Base-by-base conservation (phyloP, 1,140 invertebrate species). In the Frieseomelitta varia region DNA sequence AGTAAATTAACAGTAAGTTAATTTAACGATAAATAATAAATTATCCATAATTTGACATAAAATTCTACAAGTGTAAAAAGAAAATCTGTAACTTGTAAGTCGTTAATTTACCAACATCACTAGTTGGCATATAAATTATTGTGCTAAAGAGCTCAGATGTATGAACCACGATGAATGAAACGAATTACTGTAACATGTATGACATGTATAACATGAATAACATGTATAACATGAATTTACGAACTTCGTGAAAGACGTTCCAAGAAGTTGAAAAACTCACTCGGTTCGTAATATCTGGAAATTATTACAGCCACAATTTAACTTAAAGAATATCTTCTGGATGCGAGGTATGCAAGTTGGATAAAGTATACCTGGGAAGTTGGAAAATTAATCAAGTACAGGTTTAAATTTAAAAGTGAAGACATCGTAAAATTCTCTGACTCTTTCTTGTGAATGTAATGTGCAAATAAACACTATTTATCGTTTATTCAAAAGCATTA, bases 301-400 rank as follows among this genome's bases (percentile, higher is more conserved):
- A 34, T 34, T 39, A 55, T 79, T 79, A 79, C 53, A 79, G 17
- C 53, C 51, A 17, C 78, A 69, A 79, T 79, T 79, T 71, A 79
- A 79, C 78, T 79, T 79, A 79, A 67, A 47, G 51, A 55, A 68
- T 65, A 79, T 79, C 30, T 55, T n/a, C 65, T 51, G 30, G 63
- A 19, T 68, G 21, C 51, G 53, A 69, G 63, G 51, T 19, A 61
- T 17, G 30, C 65, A n/a, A 30, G 30, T 24, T 68, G 77, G 69
- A 79, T 72, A 71, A 69, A 69, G 63, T 17, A 8, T 56, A 34
- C 30, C n/a, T 71, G 34, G 10, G 39, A 58, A 47, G 55, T 61
- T 72, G 34, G 34, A 34, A 47, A 58, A 80, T 80, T 47, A 72
- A 80, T 53, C 30, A 68, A 12, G 30, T 10, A 75, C 55, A 15